Evolutionary conservation across 2,797 vertebrate genomes (phyloP), one percentile per base, ranked within the genome.

Genomic region (Aeoliscus strigatus): DNA sequence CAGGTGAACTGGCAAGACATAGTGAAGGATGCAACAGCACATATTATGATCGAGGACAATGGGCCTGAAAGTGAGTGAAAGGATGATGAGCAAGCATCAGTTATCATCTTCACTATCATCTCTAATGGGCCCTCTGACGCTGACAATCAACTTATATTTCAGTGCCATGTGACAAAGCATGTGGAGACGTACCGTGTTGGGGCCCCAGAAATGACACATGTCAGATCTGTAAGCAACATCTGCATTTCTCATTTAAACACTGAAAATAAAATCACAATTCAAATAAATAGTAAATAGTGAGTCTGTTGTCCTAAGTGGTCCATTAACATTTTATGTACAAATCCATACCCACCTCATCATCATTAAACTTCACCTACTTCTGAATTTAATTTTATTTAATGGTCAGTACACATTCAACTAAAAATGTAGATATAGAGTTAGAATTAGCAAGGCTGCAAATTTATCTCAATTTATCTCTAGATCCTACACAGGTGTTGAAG

Each of bases 1-100:
- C 83, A 89, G 26, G 89, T 97, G 42, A 89, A 94, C 73, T 97
- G 94, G 94, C 45, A 49, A 49, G 94, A 97, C 79, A 97, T 96
- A n/a, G 85, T 97, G 60, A 87, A 90, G 56, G 86, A 95, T 39
- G 53, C 24, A 2, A 36, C 50, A 0, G 72, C 87, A 4, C 34
- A 83, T 14, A 66, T 92, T 2, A 34, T 76, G 26, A 88, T 95
- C 2, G 12, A 84, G 4, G 73, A 70, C 29, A 96, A 96, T 1
- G 89, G 91, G 46, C 84, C 67, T 25, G 54, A 71, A 13, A 30
- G 87, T 87, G 67, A 76, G 77, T 87, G 77, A 4, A 57, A 51
- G 8, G 4, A 1, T 8, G n/a, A 18, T n/a, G 2, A 32, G 25
- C n/a, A 0, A 48, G 6, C 35, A 17, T 21, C 3, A 43, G 3